Evolutionary conservation across 2,113 vertebrate genomes (phyloP).

Genomic region (Nansenia antarctica): DNA sequence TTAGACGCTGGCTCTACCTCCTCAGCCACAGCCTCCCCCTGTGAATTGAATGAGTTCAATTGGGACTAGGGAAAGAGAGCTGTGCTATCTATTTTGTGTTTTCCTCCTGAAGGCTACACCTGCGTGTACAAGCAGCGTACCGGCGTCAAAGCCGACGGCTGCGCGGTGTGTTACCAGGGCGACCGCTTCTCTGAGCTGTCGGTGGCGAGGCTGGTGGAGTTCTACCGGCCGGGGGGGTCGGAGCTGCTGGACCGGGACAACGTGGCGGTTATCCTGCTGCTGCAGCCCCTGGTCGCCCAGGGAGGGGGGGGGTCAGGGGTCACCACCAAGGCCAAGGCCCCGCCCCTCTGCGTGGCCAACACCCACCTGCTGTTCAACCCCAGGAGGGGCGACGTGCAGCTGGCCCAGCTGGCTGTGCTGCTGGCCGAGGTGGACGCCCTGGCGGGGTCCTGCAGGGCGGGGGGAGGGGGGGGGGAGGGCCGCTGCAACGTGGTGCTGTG

Average conservation of each 20-base stretch:
- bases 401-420: slow-evolving; percentile 90
- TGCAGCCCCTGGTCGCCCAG: slow-evolving; percentile 78
- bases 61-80: too few species aligned
- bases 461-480: too few species aligned
- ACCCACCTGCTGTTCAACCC: slow-evolving; percentile 96
- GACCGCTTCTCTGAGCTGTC: not conserved
- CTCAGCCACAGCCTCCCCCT: too few species aligned
- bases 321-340: slow-evolving; percentile 48
- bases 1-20: too few species aligned
- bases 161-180: not conserved
- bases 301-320: slow-evolving; percentile 55
- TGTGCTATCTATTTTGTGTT: not conserved
- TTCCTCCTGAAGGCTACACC: not conserved
- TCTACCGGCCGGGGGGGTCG: slow-evolving; percentile 80
- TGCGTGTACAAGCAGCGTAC: slow-evolving; percentile 6
- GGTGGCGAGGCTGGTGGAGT: slow-evolving; percentile 85
- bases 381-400: slow-evolving; percentile 90
- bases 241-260: slow-evolving; percentile 91
- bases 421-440: slow-evolving; percentile 87
- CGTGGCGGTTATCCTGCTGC: slow-evolving; percentile 85
- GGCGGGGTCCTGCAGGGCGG: slow-evolving; percentile 68
- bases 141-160: slow-evolving; percentile 1
- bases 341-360: slow-evolving; percentile 89
- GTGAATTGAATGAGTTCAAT: too few species aligned
- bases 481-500: slow-evolving; percentile 88